A percentile compares a stretch with the other conserved stretches of the same genome.
These are phyloP conservation scores for Sitophilus oryzae DNA, from an alignment of 1,140 invertebrate species.

Conservation along the genomic window DNA sequence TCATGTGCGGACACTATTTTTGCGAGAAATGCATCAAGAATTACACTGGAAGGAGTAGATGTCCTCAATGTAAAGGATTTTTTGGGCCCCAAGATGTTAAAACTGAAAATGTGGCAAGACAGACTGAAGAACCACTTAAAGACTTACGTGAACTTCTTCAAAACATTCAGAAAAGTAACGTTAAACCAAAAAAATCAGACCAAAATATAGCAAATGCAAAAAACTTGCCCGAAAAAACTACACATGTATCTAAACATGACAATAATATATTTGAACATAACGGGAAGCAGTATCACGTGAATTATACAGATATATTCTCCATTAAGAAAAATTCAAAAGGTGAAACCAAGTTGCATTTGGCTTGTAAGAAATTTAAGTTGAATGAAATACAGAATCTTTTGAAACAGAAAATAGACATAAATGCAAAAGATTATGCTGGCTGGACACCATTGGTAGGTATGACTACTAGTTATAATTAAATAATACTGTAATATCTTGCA, in stretches of 20 bases:
- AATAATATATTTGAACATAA: constrained; percentile 16
- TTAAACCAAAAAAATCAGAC: background rate
- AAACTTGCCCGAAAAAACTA: background rate
- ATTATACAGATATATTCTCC: constrained; percentile 8
- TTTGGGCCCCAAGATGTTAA: constrained; percentile 17
- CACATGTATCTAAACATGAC: too few relatives aligned
- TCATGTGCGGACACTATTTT: constrained; percentile 28
- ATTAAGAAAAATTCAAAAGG: constrained; percentile 49
- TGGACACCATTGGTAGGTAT: constrained; percentile 62
- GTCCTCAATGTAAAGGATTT: constrained; percentile 24
- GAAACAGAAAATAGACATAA: constrained; percentile 58
- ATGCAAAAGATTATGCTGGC: constrained; percentile 67
- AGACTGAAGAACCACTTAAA: constrained; percentile 8
- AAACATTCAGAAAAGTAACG: background rate
- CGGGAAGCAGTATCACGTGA: constrained; percentile 17
- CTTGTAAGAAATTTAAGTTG: constrained; percentile 51
- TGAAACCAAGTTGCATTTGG: constrained; percentile 52
- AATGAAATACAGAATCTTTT: constrained; percentile 52
- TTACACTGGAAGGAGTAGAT: constrained; percentile 8
- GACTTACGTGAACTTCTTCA: constrained; percentile 14
- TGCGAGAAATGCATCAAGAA: constrained; percentile 18
- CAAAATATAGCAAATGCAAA: background rate
- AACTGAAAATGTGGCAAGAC: constrained; percentile 15
- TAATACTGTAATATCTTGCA: constrained; percentile 14
- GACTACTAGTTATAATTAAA: background rate